Evolutionary conservation across 1,140 invertebrate genomes (phyloP).

Genomic region (Drosophila micromelanica): DNA sequence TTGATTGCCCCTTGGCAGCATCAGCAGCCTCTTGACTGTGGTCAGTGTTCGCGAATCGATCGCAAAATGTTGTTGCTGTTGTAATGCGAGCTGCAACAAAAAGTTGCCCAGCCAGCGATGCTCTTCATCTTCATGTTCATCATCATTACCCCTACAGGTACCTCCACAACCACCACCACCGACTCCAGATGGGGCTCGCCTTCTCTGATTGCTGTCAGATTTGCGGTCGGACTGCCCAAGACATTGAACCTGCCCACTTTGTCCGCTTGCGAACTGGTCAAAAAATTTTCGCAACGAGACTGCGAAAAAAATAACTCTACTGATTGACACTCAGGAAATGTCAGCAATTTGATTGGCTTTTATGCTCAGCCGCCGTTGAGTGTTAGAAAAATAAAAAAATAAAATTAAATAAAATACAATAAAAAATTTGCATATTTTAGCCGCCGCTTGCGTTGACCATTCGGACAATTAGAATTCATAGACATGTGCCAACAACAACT

Average conservation of each 20-base stretch:
- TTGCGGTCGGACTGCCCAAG: slow-evolving; percentile 47
- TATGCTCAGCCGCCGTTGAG: slow-evolving; percentile 55
- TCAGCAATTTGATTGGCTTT: slow-evolving; percentile 78
- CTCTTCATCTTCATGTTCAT: slow-evolving; percentile 36
- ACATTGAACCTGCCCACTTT: slow-evolving; percentile 39
- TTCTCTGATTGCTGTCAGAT: slow-evolving; percentile 57
- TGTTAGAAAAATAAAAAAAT: slow-evolving; percentile 60
- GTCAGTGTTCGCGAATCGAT: slow-evolving; percentile 61
- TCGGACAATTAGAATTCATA: slow-evolving; percentile 75
- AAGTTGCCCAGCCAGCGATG: slow-evolving; percentile 46
- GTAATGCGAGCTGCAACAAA: slow-evolving; percentile 43
- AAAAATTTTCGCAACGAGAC: slow-evolving; percentile 16
- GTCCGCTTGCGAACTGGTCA: slow-evolving; percentile 10
- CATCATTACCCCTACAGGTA: slow-evolving; percentile 56
- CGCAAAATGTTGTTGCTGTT: slow-evolving; percentile 59
- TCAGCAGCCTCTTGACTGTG: slow-evolving; percentile 43
- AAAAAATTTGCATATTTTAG: slow-evolving; percentile 68
- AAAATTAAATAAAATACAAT: slow-evolving; percentile 13
- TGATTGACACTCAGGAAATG: slow-evolving; percentile 82
- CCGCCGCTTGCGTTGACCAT: slow-evolving; percentile 33
- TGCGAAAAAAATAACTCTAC: slow-evolving; percentile 49
- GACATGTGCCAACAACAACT: slow-evolving; percentile 59
- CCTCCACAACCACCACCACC: neutral
- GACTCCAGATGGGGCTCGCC: slow-evolving; percentile 15
- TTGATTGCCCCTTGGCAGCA: slow-evolving; percentile 62